Conservation (phyloP, 2,113 vertebrate genomes). For the Aphelocoma coerulescens region DNA sequence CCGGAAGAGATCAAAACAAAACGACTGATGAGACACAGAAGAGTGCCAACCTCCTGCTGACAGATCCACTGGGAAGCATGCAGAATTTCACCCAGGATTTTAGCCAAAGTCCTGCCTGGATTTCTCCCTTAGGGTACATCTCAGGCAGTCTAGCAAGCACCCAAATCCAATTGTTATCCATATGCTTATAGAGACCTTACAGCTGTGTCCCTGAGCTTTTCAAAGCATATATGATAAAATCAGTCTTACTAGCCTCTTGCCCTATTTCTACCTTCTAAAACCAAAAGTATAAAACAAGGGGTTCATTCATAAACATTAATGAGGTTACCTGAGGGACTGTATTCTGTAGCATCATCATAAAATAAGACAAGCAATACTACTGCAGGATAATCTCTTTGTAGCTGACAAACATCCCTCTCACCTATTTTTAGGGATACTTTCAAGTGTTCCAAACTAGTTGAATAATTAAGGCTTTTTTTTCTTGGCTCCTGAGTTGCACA, state of each 20-base stretch:
- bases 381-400: conserved; percentile 51
- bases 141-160: background rate
- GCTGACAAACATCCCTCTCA: conserved; percentile 32
- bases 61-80: background rate
- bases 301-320: conserved; percentile 53
- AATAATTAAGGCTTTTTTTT: conserved; percentile 44
- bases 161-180: background rate
- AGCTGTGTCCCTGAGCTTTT: background rate
- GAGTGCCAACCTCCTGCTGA: background rate
- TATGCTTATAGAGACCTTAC: background rate
- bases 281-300: conserved; percentile 4
- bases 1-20: background rate
- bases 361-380: conserved; percentile 31
- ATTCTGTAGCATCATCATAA: conserved; percentile 64
- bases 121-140: background rate
- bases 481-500: background rate
- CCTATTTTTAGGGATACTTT: conserved; percentile 67
- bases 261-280: conserved; percentile 33
- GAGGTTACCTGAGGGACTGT: conserved; percentile 53
- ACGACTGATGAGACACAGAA: background rate
- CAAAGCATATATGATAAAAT: background rate
- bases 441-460: conserved; percentile 39
- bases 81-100: background rate
- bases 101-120: background rate
- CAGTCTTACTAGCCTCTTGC: background rate